Conservation (phyloP, 2,113 vertebrate genomes). For the Chinchilla lanigera region DNA sequence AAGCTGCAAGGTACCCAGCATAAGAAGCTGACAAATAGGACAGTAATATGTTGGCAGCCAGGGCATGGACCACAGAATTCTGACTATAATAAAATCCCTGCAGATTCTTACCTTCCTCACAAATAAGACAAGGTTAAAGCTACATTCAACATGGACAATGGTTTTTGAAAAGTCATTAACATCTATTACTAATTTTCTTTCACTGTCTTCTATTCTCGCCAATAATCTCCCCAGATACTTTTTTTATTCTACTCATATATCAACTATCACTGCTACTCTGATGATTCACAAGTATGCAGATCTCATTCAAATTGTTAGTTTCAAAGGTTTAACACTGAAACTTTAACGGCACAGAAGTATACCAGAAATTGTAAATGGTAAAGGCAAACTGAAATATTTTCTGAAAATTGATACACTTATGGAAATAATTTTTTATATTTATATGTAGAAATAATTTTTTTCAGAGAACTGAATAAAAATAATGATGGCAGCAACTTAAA, state of each 20-base stretch:
- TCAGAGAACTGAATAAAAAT: slow-evolving; percentile 13
- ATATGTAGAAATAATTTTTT: neutral
- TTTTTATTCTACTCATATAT: neutral
- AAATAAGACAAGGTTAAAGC: neutral
- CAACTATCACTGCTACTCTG: neutral
- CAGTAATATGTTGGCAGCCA: neutral
- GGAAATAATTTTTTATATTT: neutral
- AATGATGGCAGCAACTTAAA: neutral
- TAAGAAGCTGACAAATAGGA: neutral
- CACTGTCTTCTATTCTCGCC: neutral
- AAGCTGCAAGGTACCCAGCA: neutral
- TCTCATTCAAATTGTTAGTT: neutral
- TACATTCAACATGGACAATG: neutral
- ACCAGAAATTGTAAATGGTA: neutral
- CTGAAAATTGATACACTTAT: neutral
- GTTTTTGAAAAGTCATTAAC: neutral
- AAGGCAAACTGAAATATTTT: slow-evolving; percentile 34
- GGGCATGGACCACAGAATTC: neutral
- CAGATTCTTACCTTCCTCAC: neutral
- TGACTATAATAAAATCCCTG: neutral
- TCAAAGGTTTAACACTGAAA: slow-evolving; percentile 9
- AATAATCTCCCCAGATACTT: neutral
- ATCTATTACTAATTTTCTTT: neutral
- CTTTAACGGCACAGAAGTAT: neutral
- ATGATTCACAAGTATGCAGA: neutral